Base-by-base conservation (phyloP, 2,113 vertebrate species). In the Gasterosteus nipponicus region DNA sequence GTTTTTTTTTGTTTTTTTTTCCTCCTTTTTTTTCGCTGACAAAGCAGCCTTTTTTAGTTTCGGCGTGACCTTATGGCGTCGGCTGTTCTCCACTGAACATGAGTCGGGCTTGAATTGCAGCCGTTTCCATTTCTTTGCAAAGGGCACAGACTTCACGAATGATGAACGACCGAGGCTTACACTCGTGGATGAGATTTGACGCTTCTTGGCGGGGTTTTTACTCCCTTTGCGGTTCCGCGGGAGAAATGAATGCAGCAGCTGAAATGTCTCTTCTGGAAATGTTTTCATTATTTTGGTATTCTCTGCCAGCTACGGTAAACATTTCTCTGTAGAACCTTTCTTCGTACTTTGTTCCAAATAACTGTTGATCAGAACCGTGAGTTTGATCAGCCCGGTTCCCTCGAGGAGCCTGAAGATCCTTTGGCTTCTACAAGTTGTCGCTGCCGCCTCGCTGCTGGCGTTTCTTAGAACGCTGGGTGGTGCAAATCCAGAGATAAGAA, bases 141-240 rank as follows among this genome's bases (percentile, higher is more conserved):
- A 90, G 83, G 85, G 67, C 83, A 86, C 60, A 35, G 53, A 16
- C 71, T 73, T 87, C 77, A 79, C 69, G 74, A 46, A 73, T 83
- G 88, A 92, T 82, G 67, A 89, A 84, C 67, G 82, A 11, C 65
- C 31, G 1, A 0, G 57, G 74, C 64, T 84, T 71, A 51, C 75
- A 69, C 70, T 80, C 73, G 65, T 77, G 79, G 85, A 78, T 75
- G 46, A 56, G 53, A 72, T 29, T 42, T 69, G 77, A 81, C 63
- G 78, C 62, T 82, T 46, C 58, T 69, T 47, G 70, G 60, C 68
- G 22, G 54, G 11, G 42, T 85, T 87, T 87, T 77, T 65, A 58
- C 73, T 62, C 61, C 73, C 68, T 35, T 56, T 6, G 59, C 35
- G 2, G 8, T 19, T 59, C 64, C 9, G 33, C 0, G 22, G 56